Evolutionary conservation across 2,797 vertebrate species (phyloP).

Genomic region (Rhynchonycteris naso): DNA sequence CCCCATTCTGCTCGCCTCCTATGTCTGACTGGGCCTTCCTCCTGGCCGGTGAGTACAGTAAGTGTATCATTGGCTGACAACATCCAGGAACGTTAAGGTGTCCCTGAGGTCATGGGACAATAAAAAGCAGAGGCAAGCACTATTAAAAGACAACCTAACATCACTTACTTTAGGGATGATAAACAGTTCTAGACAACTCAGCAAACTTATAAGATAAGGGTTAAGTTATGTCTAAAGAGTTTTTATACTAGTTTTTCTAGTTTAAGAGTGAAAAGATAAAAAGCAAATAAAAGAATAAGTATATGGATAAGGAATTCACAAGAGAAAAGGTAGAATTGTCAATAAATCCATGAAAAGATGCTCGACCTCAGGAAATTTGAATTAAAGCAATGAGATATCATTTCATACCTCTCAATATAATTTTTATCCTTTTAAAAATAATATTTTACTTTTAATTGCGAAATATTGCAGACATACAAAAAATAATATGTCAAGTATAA

Average conservation of each 20-base stretch:
- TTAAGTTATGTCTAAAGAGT: neutral
- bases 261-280: neutral
- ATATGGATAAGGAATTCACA: neutral
- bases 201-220: neutral
- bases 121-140: neutral
- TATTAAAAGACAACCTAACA: conserved; percentile 30
- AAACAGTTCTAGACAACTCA: neutral
- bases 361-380: conserved; percentile 10
- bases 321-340: neutral
- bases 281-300: neutral
- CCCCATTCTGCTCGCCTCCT: neutral
- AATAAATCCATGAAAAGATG: neutral
- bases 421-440: conserved; percentile 23
- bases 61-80: neutral
- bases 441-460: conserved; percentile 49
- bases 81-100: neutral
- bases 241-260: neutral
- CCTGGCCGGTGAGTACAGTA: neutral
- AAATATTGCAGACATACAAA: neutral
- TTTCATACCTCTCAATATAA: neutral
- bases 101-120: neutral
- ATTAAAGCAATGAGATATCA: neutral
- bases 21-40: neutral
- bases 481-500: neutral
- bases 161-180: neutral